phyloP scores from a whole-genome alignment of 2,888 invertebrate genomes.

The Acronicta aceris region DNA sequence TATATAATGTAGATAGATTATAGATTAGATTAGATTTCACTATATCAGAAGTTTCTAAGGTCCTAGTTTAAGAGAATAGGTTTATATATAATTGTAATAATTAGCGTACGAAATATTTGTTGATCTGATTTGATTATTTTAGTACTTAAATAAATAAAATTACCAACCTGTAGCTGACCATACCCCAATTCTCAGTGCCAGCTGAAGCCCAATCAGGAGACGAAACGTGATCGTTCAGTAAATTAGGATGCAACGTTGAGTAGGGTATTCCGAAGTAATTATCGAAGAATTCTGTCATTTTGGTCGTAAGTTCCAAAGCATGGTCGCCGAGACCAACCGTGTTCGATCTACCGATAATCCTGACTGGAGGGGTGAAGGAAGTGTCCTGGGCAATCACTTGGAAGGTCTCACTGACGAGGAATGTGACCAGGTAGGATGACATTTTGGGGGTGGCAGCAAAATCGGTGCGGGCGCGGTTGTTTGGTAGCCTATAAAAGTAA shows the following conservation, averaged over 20 bases:
- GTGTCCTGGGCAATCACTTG: slow-evolving; percentile 76
- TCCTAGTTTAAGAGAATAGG: too few relatives aligned
- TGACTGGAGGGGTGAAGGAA: slow-evolving; percentile 73
- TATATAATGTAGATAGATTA: too few relatives aligned
- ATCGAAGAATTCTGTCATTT: slow-evolving; percentile 78
- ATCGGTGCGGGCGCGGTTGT: slow-evolving; percentile 65
- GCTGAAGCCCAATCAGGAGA: slow-evolving; percentile 87
- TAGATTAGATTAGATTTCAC: too few relatives aligned
- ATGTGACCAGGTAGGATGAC: slow-evolving; percentile 96
- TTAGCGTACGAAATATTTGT: too few relatives aligned
- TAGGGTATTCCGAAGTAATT: slow-evolving; percentile 80
- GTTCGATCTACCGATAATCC: slow-evolving; percentile 83
- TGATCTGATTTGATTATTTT: background rate
- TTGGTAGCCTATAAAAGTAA: slow-evolving; percentile 61
- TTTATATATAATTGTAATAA: too few relatives aligned
- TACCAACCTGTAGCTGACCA: slow-evolving; percentile 84
- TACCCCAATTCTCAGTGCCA: slow-evolving; percentile 86
- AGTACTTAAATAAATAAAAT: background rate
- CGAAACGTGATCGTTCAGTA: slow-evolving; percentile 81
- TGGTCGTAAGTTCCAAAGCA: slow-evolving; percentile 74
- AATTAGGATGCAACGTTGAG: slow-evolving; percentile 70
- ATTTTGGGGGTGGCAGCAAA: slow-evolving; percentile 91
- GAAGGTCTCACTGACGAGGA: slow-evolving; percentile 91
- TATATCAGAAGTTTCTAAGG: too few relatives aligned
- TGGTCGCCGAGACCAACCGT: slow-evolving; percentile 73